These are phyloP conservation scores for Apeira syringaria DNA, from an alignment of 2,888 invertebrate genomes.

Conservation along the genomic window DNA sequence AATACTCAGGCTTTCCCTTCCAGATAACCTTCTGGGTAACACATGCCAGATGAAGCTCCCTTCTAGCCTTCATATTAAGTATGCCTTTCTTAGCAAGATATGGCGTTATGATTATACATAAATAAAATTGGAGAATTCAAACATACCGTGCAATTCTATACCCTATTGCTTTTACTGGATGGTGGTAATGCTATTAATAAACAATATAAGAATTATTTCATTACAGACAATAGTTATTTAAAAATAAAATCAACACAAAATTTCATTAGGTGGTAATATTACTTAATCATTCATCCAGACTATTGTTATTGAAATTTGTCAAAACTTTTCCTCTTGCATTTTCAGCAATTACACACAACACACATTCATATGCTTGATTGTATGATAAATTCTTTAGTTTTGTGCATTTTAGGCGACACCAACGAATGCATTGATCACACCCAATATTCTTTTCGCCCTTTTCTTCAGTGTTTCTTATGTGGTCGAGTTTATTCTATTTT, in stretches of 20 bases:
- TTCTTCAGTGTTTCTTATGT: constrained; percentile 36
- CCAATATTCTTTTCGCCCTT: constrained; percentile 35
- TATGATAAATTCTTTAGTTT: constrained; percentile 12
- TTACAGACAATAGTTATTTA: constrained; percentile 1
- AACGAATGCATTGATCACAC: constrained; percentile 4
- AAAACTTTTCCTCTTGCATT: constrained; percentile 5
- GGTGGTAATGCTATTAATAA: too few relatives aligned
- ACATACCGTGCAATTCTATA: too few relatives aligned
- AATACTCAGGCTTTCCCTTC: too few relatives aligned
- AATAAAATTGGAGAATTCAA: too few relatives aligned
- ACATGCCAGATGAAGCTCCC: too few relatives aligned
- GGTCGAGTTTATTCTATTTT: constrained; percentile 14
- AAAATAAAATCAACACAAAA: constrained; percentile 1
- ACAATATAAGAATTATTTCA: constrained; percentile 1
- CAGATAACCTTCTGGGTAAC: too few relatives aligned
- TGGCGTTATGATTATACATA: too few relatives aligned
- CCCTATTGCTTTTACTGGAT: too few relatives aligned
- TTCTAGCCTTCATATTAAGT: too few relatives aligned
- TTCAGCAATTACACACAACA: constrained; percentile 5
- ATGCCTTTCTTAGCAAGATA: too few relatives aligned
- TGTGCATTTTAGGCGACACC: constrained; percentile 30
- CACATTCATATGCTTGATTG: constrained; percentile 8
- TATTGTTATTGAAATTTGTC: constrained; percentile 3
- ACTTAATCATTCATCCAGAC: constrained; percentile 1
- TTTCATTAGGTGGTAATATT: constrained; percentile 1